These are phyloP conservation scores for Acrocephalus arundinaceus DNA, from an alignment of 2,113 vertebrate genomes.

Conservation along the genomic window DNA sequence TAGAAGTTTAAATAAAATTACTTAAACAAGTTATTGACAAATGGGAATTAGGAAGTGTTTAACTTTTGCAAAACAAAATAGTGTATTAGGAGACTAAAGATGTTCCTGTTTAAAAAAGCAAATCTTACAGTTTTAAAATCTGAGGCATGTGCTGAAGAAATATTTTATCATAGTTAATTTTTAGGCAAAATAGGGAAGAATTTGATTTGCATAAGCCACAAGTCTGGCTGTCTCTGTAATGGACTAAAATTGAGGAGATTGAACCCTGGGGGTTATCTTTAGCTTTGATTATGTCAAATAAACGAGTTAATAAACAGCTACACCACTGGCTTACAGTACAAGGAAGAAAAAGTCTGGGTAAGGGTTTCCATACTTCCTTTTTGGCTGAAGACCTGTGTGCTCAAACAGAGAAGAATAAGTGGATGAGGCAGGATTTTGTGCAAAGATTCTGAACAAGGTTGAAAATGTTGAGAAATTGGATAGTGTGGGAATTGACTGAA, in stretches of 20 bases:
- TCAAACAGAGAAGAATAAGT: constrained; percentile 1
- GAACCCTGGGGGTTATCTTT: neutral
- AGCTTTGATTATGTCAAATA: constrained; percentile 13
- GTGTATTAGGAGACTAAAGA: neutral
- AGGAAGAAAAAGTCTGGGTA: neutral
- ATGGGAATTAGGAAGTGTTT: neutral
- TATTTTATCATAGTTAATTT: neutral
- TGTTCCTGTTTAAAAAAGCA: neutral
- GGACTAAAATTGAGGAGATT: neutral
- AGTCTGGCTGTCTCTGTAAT: neutral
- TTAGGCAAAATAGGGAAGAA: neutral
- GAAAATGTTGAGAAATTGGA: neutral
- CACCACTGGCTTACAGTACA: neutral
- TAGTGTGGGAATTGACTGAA: neutral
- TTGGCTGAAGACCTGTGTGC: neutral
- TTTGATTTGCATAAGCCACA: neutral
- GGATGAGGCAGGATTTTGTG: neutral
- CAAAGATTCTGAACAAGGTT: neutral
- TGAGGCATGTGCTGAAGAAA: neutral
- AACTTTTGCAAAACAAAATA: neutral
- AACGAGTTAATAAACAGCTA: neutral
- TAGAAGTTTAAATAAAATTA: neutral
- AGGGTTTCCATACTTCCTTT: neutral
- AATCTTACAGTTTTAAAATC: neutral
- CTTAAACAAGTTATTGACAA: neutral